These are phyloP conservation scores for Arctocebus calabarensis DNA, from an alignment of 2,797 vertebrate species.

Conservation along the genomic window DNA sequence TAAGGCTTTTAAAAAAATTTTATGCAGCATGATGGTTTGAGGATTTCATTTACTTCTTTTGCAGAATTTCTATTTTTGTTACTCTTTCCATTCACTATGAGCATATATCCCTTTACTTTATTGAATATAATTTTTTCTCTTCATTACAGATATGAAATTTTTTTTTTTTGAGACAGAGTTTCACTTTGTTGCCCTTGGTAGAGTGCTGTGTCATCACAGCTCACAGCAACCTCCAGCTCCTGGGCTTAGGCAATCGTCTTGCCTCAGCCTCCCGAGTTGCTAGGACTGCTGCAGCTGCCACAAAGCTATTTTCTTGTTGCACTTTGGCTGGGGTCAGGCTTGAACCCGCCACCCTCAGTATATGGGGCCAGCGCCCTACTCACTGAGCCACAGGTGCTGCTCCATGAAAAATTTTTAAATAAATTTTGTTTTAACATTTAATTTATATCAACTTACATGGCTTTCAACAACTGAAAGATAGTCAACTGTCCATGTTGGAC, in stretches of 20 bases:
- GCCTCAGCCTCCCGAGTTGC: too few relatives aligned
- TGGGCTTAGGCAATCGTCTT: too few relatives aligned
- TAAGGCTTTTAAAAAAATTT: background rate
- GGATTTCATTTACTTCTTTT: background rate
- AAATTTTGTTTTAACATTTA: constrained; percentile 45
- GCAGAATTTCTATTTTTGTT: background rate
- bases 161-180: too few relatives aligned
- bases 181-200: too few relatives aligned
- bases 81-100: background rate
- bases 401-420: background rate
- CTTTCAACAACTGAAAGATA: constrained; percentile 43
- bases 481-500: constrained; percentile 30
- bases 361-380: too few relatives aligned
- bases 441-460: constrained; percentile 47
- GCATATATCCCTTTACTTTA: constrained; percentile 22
- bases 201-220: too few relatives aligned
- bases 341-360: too few relatives aligned
- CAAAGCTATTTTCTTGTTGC: too few relatives aligned
- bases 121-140: background rate
- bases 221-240: too few relatives aligned
- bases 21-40: background rate
- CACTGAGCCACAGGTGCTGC: too few relatives aligned
- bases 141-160: constrained; percentile 59
- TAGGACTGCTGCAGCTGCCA: too few relatives aligned
- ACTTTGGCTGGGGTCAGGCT: too few relatives aligned